Percentiles rank a stretch among this genome's conserved stretches.
These are phyloP conservation scores for Turritopsis dohrnii DNA, from an alignment of 30 jellyfish, hydroid and myxozoan species.

Conservation along the genomic window DNA sequence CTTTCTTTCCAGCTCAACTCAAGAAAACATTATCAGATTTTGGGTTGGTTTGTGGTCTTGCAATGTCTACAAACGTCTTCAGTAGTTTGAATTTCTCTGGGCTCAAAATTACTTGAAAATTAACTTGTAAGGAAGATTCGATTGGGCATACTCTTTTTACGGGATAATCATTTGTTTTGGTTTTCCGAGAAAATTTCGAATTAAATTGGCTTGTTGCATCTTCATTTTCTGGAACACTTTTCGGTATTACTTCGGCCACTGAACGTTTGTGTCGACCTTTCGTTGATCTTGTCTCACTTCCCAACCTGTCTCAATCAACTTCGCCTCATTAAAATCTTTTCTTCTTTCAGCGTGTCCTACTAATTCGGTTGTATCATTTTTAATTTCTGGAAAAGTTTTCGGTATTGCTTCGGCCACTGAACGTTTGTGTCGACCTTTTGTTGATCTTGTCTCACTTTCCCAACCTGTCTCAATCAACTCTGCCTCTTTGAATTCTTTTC, in stretches of 20 bases:
- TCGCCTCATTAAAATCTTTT: background rate
- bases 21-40: too few species aligned
- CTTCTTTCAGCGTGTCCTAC: background rate
- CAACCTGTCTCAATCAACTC: background rate
- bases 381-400: background rate
- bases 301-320: background rate
- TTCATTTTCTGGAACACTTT: background rate
- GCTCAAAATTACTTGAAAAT: background rate
- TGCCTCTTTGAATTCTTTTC: background rate
- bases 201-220: background rate
- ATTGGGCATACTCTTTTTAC: too few species aligned
- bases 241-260: background rate
- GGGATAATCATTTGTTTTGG: too few species aligned
- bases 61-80: background rate
- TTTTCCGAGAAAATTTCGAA: too few species aligned
- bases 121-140: too few species aligned
- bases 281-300: background rate
- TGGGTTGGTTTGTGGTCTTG: too few species aligned
- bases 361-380: background rate
- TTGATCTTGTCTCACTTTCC: background rate
- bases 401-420: background rate
- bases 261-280: background rate
- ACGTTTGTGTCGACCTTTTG: background rate
- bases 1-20: too few species aligned
- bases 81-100: background rate